Evolutionary conservation across 2,888 invertebrate genomes (phyloP), one percentile per base, ranked within the genome.

Genomic region (Scotopteryx bipunctaria): DNA sequence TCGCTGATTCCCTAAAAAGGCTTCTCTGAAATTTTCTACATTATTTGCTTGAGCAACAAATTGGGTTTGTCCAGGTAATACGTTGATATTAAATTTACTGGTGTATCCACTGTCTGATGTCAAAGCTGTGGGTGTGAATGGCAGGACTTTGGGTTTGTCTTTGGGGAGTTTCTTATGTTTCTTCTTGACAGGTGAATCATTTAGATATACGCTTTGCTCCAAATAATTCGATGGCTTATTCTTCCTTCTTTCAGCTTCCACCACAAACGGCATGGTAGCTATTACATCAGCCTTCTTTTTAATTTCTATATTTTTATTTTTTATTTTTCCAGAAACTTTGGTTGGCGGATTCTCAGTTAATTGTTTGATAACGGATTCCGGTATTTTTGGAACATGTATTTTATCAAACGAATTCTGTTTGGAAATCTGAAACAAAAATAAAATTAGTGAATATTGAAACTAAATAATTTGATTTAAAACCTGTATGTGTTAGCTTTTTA

Each of bases 131-230:
- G 90, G 88, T 48, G 79, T 63, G 46, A 83, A 84, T 2, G 89
- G 90, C 36, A 87, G 60, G 25, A 85, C 83, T 71, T 82, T 84
- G 1, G 82, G 83, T 19, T 77, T 81, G 2, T 74, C 13, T n/a
- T 41, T 59, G 5, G 62, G 59, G 8, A 47, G 45, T 43, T 78
- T 82, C 32, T n/a, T n/a, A n/a, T 64, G 66, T 48, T 73, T 78
- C 48, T 66, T 68, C 19, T 64, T 61, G 6, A 63, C 56, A 5
- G 59, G 52, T 4, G 73, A 64, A 14, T 79, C 78, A 58, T 86
- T 81, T n/a, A 86, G 56, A 59, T 79, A 86, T 25, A 90, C 67
- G 66, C 85, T 89, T 57, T 89, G 81, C 76, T 90, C 90, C 52
- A 90, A 72, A 63, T 82, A 89, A 45, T 76, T 74, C 3, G 89